phyloP scores from a whole-genome alignment of 2,113 vertebrate genomes.

The Pyxicephalus adspersus region DNA sequence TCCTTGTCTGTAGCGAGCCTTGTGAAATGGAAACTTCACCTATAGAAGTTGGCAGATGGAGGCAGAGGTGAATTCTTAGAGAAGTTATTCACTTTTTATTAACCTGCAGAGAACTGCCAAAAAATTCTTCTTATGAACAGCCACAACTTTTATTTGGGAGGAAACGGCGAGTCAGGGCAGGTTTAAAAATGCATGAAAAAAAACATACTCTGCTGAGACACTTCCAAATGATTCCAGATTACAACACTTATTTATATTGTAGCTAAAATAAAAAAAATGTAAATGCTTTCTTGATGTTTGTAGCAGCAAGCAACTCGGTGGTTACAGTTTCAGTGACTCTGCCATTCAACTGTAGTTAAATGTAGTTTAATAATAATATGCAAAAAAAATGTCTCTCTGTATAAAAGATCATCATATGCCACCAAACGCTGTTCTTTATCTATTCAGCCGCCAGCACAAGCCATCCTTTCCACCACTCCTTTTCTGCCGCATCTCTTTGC shows the following conservation, averaged over 20 bases:
- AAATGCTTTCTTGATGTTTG: no score
- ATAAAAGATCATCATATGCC: no score
- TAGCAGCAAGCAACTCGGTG: no score
- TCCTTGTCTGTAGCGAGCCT: conserved; percentile 21
- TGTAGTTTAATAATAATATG: no score
- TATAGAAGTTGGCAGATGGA: conserved; percentile 29
- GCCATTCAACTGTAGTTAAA: no score
- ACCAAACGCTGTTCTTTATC: no score
- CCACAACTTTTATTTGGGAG: conserved; percentile 21
- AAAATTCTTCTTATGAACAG: conserved; percentile 43
- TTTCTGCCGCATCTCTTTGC: no score
- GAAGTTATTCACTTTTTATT: conserved; percentile 28
- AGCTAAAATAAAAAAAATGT: no score
- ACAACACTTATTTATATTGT: neutral
- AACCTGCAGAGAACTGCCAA: conserved; percentile 48
- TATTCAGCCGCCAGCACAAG: no score
- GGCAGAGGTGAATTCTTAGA: conserved; percentile 57
- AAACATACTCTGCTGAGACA: conserved; percentile 12
- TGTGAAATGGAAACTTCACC: conserved; percentile 59
- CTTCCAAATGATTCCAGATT: conserved; percentile 30
- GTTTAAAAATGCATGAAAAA: conserved; percentile 20
- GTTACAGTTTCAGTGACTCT: no score
- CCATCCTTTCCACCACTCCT: no score
- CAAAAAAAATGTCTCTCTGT: no score
- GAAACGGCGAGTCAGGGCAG: conserved; percentile 28